Base-by-base conservation (phyloP, 1,140 invertebrate genomes). In the Lerema accius region DNA sequence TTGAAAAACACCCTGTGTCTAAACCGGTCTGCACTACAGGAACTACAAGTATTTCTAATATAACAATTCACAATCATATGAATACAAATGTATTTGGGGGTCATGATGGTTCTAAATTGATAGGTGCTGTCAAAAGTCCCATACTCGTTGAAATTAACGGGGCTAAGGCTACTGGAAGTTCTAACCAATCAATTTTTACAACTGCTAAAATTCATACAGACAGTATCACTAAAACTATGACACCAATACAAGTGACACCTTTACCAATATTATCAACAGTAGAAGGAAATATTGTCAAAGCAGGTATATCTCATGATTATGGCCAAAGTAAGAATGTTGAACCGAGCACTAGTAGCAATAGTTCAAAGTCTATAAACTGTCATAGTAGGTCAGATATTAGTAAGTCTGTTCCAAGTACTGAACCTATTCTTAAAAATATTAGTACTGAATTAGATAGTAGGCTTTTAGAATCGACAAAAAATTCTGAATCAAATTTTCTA, bases 191-290 rank as follows among this genome's bases (percentile, higher is more conserved):
- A 50, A 90, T 90, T 53, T 90, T 90, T 61, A 90, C 88, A 37
- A 90, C 88, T 16, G 88, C 88, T 9, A 90, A 89, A 79, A 90
- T 90, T 66, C 85, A 86, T 43, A 71, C 81, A 6, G 82, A 89
- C 59, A 76, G 64, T 51, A 86, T 86, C 81, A 68, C 73, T 19
- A 86, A 82, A 58, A 49, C 76, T 14, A 82, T 86, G 73, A 81
- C 86, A 71, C 78, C 84, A 28, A 62, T 84, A 37, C 82, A 85
- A 63, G 64, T 86, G 19, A 86, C 82, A 19, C 71, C 86, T 9
- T 77, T 82, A 6, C 88, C 88, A 28, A 86, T 89, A 65, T 63
- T 84, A 63, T 90, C 88, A 15, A 88, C 88, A n/a, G 72, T 79
- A 49, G 85, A 86, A 81, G 74, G 78, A 1, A 73, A 46, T 58